Conservation (phyloP, 1,140 invertebrate genomes). For the Scaptodrosophila lebanonensis region DNA sequence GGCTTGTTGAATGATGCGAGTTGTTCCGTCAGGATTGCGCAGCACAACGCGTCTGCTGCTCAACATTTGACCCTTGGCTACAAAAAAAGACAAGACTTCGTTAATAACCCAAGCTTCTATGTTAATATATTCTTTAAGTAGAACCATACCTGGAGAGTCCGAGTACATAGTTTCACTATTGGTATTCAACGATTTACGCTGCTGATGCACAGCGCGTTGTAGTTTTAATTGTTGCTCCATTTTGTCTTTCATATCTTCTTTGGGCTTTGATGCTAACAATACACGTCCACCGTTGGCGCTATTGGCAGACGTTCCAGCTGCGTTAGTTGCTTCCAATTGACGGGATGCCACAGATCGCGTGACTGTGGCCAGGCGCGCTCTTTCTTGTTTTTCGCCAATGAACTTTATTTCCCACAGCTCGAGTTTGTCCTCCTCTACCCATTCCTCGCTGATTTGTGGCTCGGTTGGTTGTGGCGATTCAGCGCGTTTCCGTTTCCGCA, state of each 20-base stretch:
- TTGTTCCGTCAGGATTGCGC: constrained; percentile 87
- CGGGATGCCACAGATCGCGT: constrained; percentile 80
- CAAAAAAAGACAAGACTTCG: not conserved
- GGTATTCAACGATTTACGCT: constrained; percentile 80
- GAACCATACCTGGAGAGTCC: constrained; percentile 49
- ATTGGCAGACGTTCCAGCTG: constrained; percentile 14
- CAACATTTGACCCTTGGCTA: constrained; percentile 66
- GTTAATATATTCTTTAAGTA: not conserved
- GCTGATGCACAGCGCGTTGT: constrained; percentile 91
- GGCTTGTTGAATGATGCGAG: constrained; percentile 83
- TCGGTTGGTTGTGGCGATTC: constrained; percentile 93
- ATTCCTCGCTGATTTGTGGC: constrained; percentile 94
- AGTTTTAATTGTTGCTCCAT: constrained; percentile 92
- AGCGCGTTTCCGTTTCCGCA: constrained; percentile 93
- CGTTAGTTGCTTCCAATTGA: constrained; percentile 48
- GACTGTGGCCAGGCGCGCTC: constrained; percentile 84
- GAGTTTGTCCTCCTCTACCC: constrained; percentile 96
- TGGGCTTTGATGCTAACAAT: constrained; percentile 40
- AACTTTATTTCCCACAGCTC: constrained; percentile 98
- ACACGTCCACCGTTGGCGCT: constrained; percentile 51
- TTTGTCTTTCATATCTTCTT: constrained; percentile 91
- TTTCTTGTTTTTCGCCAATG: constrained; percentile 90
- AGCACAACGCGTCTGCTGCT: constrained; percentile 83
- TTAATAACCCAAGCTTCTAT: not conserved
- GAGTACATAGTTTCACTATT: constrained; percentile 33